Evolutionary conservation across 92 coral and sea anemone species (phyloP).

Genomic region (Zoanthus sociatus): DNA sequence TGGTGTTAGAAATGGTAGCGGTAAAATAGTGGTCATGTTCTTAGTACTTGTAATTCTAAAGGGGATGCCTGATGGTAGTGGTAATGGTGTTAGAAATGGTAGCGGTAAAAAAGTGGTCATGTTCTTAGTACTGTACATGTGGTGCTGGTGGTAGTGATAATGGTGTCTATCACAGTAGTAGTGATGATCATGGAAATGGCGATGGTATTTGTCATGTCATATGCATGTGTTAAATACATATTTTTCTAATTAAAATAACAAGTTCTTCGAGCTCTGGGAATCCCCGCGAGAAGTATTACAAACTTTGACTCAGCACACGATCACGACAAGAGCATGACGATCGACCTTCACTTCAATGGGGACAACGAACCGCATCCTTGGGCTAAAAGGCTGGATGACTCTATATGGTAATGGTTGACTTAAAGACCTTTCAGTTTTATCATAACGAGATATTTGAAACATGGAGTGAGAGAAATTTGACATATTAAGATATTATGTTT

Average conservation of each 20-base stretch:
- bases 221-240: too few species aligned
- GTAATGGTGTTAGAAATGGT: background rate
- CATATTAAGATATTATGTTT: too few species aligned
- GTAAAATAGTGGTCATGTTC: background rate
- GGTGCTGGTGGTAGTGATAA: background rate
- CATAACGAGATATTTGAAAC: too few species aligned
- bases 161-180: background rate
- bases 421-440: too few species aligned
- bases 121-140: background rate
- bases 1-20: background rate
- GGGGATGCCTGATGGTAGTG: background rate
- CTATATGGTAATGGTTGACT: background rate
- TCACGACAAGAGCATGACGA: slow-evolving; percentile 85
- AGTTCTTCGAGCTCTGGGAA: slow-evolving; percentile 88
- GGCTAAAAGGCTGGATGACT: background rate
- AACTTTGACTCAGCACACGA: slow-evolving; percentile 88
- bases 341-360: slow-evolving; percentile 71
- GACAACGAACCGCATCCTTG: slow-evolving; percentile 34
- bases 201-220: too few species aligned
- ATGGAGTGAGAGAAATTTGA: too few species aligned
- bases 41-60: background rate
- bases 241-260: too few species aligned
- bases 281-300: slow-evolving; percentile 91
- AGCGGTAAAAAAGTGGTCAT: background rate
- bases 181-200: too few species aligned